These are phyloP conservation scores for Rhinogobius similis DNA, from an alignment of 2,113 vertebrate genomes.

Conservation along the genomic window DNA sequence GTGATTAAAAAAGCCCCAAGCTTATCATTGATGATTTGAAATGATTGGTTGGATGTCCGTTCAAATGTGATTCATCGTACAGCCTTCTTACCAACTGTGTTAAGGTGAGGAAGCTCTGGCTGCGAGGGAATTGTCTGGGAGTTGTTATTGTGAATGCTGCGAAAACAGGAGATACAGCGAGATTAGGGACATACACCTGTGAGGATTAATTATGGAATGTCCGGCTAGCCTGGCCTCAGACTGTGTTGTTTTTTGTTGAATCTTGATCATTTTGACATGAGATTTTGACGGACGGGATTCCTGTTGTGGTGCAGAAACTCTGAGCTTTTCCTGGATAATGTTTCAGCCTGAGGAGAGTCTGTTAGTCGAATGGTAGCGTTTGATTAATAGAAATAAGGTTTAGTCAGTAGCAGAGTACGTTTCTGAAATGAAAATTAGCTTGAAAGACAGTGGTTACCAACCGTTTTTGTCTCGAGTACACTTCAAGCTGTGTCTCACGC, in stretches of 20 bases:
- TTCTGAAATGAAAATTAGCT: too few relatives aligned
- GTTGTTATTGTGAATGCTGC: background rate
- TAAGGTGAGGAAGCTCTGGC: background rate
- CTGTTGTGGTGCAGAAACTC: background rate
- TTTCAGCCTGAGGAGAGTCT: background rate
- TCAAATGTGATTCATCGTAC: too few relatives aligned
- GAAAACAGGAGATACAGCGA: background rate
- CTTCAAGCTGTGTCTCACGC: too few relatives aligned
- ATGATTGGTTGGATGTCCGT: background rate
- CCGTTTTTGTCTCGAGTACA: too few relatives aligned
- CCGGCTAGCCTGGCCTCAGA: constrained; percentile 6
- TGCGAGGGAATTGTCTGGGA: background rate
- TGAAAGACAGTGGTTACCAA: too few relatives aligned
- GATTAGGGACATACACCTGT: constrained; percentile 37
- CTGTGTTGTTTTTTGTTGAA: background rate
- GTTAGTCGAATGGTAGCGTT: background rate
- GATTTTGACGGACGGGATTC: background rate
- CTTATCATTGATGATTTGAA: too few relatives aligned
- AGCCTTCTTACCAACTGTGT: too few relatives aligned
- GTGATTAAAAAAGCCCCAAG: too few relatives aligned
- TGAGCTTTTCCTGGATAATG: background rate
- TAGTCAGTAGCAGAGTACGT: too few relatives aligned
- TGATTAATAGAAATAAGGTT: too few relatives aligned
- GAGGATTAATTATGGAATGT: constrained; percentile 26
- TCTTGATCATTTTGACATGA: background rate